Evolutionary conservation across 2,797 vertebrate genomes (phyloP).

Genomic region (Erpetoichthys calabaricus): DNA sequence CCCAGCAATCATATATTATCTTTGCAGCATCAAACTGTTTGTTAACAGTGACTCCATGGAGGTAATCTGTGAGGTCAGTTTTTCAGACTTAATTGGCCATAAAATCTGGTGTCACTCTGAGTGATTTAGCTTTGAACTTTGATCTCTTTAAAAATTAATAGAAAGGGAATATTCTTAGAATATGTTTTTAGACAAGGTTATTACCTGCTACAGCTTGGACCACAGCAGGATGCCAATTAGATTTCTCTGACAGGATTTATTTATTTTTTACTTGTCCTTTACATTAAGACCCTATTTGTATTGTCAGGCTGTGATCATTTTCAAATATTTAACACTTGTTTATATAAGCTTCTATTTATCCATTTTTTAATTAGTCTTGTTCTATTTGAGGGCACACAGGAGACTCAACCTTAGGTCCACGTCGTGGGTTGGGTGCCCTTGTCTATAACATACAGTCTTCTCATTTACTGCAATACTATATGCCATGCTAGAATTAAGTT

Average conservation of each 20-base stretch:
- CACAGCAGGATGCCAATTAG: constrained; percentile 57
- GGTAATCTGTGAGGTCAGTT: constrained; percentile 16
- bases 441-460: no score
- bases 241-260: constrained; percentile 18
- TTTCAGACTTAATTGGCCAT: constrained; percentile 33
- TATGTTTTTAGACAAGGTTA: constrained; percentile 33
- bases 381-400: no score
- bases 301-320: constrained; percentile 26
- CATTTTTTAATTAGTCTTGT: no score
- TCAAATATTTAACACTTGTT: no score
- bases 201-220: constrained; percentile 34
- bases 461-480: no score
- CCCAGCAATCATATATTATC: no score
- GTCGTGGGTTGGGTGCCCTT: no score
- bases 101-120: constrained; percentile 31
- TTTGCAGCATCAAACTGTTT: not conserved
- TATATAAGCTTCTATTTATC: no score
- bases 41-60: constrained; percentile 23
- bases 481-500: no score
- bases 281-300: constrained; percentile 27
- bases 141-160: constrained; percentile 46
- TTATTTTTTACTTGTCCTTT: constrained; percentile 21
- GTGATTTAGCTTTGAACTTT: constrained; percentile 47
- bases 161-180: constrained; percentile 18
- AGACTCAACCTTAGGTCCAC: no score